Base-by-base conservation (phyloP, 2,113 vertebrate species). In the Dicaeum eximium region DNA sequence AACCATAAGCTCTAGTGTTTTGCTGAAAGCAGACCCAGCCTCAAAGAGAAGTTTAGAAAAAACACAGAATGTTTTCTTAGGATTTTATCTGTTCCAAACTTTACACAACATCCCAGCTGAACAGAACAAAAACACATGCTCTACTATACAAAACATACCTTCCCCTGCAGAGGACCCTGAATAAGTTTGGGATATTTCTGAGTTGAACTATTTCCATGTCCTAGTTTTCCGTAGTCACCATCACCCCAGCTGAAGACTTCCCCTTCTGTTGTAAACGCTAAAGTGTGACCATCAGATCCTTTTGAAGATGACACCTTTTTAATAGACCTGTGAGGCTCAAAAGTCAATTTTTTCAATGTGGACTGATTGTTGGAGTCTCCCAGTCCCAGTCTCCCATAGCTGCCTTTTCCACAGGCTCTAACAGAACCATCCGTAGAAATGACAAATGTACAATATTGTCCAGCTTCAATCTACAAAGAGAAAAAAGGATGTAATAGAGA, bases 201-300 rank as follows among this genome's bases (percentile, higher is more conserved):
- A 54, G 98, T 99, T 57, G 98, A 98, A 92, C 98, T 99, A 65
- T 99, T 99, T 91, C 98, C 98, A 61, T 99, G 98, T 86, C 98
- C 98, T 48, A 99, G 90, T 93, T 99, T 99, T 71, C 98, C 98
- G 61, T 99, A 99, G 93, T 99, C 98, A 44, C 98, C 98, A 4
- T 98, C 98, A 86, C 98, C 98, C 98, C 98, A 98, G 90, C 98
- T 98, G 97, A 98, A 98, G 86, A 98, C 98, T 95, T 98, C 98
- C 62, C 98, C 98, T 97, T 98, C 98, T 30, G 98, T 98, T 27
- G 98, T 98, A 93, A 98, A 98, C 35, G 98, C 98, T 95, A 98
- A 95, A 40, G 98, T 98, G 79, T 98, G 98, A 65, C 98, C 98
- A 94, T 98, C 98, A n/a, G 98, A 98, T 90, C 98, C 98, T 97